A percentile compares a stretch with the other conserved stretches of the same genome.
phyloP scores from a whole-genome alignment of 1,140 invertebrate species.

The Brachionus plicatilis region DNA sequence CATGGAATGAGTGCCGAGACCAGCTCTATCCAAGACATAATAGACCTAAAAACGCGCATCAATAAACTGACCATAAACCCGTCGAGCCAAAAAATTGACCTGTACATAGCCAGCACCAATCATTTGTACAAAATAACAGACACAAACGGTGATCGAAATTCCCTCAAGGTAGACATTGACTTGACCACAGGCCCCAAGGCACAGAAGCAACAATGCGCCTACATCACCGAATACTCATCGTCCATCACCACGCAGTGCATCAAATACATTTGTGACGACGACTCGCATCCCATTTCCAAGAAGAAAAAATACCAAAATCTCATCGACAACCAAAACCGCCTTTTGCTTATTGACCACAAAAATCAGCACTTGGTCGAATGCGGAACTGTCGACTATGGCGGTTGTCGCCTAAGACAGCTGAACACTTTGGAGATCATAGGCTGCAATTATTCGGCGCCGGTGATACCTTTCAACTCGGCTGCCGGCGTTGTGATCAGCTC shows the following conservation, averaged over 20 bases:
- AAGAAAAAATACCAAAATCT: neutral
- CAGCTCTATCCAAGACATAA: neutral
- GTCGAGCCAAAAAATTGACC: neutral
- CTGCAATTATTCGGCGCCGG: constrained; percentile 17
- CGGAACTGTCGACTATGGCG: constrained; percentile 34
- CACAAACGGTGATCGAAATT: neutral
- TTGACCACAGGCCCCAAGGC: constrained; percentile 14
- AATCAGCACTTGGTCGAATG: constrained; percentile 38
- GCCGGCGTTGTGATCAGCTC: neutral
- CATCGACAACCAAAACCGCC: constrained; percentile 17
- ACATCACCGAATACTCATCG: neutral
- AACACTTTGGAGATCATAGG: neutral
- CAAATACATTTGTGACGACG: constrained; percentile 36
- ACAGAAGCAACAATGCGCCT: constrained; percentile 28
- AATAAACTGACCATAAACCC: neutral
- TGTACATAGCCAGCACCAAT: constrained; percentile 15
- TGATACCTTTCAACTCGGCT: constrained; percentile 30
- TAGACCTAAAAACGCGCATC: neutral
- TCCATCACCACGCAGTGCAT: neutral
- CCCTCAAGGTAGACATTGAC: neutral
- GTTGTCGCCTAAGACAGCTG: neutral
- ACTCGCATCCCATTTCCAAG: neutral
- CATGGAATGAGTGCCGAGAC: neutral
- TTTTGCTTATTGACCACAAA: constrained; percentile 22
- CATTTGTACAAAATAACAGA: constrained; percentile 37